Evolutionary conservation across 2,888 invertebrate species (phyloP), one percentile per base, ranked within the genome.

Genomic region (Achlya flavicornis): DNA sequence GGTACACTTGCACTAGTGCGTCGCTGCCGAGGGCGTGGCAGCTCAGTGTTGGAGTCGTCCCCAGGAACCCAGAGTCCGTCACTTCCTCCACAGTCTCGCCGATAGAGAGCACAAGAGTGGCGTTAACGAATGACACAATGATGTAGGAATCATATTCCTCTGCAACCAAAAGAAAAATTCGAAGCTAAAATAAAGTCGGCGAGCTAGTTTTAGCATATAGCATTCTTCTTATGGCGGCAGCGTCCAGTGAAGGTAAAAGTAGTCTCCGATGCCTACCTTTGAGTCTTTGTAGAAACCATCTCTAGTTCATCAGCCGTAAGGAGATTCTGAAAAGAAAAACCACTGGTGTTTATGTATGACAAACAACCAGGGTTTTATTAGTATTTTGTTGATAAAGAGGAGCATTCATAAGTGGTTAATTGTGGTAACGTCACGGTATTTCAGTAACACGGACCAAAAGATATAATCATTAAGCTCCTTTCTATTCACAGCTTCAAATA

Each of bases 41-140:
- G 70, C 98, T 98, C n/a, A 99, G 94, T 0, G 99, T 99, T 0
- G 99, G 99, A 0, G 99, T 99, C 0, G 99, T 99, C 67, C 99
- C 99, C 80, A 99, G 94, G 90, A 99, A 99, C 58, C 99, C 99
- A 69, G 99, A 99, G 91, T 99, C 99, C 0, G 99, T 99, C 33
- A 99, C 99, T 96, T 99, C 99, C 92, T 99, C 99, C n/a, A 99
- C 99, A 14, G 99, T 99, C 92, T 99, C 99, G 76, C 99, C 99
- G 87, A 99, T 99, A 79, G 99, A 99, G 81, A 99, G 95, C 72
- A 99, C 99, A 83, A 99, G 96, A 16, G 99, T 99, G 77, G 99
- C 99, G 80, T 95, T 95, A 71, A 99, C 98, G 96, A 99, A 99
- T 62, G 99, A 99, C 80, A 99, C 99, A 89, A 99, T 98, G 95